Percentiles rank a stretch among this genome's conserved stretches.
Conservation (phyloP, 2,888 invertebrate species). For the Mesoligia furuncula region DNA sequence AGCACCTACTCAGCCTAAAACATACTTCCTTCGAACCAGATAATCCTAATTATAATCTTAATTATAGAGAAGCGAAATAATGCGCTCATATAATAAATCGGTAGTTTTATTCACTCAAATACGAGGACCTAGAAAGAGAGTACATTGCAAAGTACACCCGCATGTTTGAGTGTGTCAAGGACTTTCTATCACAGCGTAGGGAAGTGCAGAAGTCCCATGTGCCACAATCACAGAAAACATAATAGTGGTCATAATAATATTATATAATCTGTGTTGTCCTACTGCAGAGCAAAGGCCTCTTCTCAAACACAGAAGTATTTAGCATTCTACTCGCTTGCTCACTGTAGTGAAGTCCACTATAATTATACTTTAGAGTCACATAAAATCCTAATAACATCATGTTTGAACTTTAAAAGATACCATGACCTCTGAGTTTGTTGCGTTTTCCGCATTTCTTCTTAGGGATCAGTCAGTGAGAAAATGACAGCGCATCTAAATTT, state of each 20-base stretch:
- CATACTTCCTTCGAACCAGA: neutral
- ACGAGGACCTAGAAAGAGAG: conserved; percentile 15
- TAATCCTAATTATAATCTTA: conserved; percentile 17
- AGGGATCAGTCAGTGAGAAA: no score
- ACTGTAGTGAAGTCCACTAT: neutral
- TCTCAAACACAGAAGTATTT: neutral
- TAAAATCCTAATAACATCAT: no score
- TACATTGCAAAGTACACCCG: conserved; percentile 6
- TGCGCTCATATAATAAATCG: neutral
- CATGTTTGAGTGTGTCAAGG: conserved; percentile 5
- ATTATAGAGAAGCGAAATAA: conserved; percentile 8
- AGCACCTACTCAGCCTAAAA: neutral
- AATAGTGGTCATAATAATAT: neutral
- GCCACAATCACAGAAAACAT: neutral
- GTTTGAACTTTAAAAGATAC: no score
- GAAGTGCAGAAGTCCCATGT: conserved; percentile 1
- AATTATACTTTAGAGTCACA: neutral
- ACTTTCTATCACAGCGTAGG: neutral
- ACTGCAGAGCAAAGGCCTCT: no score
- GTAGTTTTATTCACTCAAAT: conserved; percentile 40
- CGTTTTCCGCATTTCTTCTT: no score
- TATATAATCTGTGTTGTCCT: no score
- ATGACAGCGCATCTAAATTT: no score
- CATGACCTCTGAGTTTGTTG: no score
- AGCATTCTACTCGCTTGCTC: neutral